These are phyloP conservation scores for Aselliscus stoliczkanus DNA, from an alignment of 2,797 vertebrate genomes.

Conservation along the genomic window DNA sequence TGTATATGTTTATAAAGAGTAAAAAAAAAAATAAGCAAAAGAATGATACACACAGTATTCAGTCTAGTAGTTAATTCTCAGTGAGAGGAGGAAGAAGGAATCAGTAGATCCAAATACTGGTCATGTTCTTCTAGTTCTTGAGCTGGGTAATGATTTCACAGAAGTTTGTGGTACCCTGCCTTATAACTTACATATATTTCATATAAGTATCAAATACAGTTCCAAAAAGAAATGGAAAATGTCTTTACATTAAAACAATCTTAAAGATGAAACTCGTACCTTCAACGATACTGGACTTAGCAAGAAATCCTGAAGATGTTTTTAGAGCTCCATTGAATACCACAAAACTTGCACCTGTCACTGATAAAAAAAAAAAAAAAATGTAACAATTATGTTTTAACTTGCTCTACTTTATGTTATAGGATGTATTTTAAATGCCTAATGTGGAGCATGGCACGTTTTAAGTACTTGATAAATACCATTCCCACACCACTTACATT, in stretches of 20 bases:
- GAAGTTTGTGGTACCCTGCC: neutral
- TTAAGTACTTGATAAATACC: slow-evolving; percentile 9
- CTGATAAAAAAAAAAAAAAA: slow-evolving; percentile 75
- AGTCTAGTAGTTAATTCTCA: neutral
- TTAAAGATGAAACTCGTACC: slow-evolving; percentile 81
- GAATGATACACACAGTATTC: neutral
- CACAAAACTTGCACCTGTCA: slow-evolving; percentile 96
- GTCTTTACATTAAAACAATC: slow-evolving; percentile 36
- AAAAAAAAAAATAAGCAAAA: neutral
- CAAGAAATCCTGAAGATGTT: slow-evolving; percentile 93
- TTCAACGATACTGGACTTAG: slow-evolving; percentile 97
- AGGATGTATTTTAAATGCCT: slow-evolving; percentile 4
- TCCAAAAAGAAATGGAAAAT: slow-evolving; percentile 27
- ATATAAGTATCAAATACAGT: slow-evolving; percentile 4
- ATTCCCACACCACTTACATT: neutral
- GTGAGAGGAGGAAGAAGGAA: neutral
- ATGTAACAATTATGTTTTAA: slow-evolving; percentile 8
- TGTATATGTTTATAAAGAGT: neutral
- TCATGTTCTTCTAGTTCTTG: neutral
- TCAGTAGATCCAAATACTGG: neutral
- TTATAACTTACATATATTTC: neutral
- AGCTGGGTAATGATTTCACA: neutral
- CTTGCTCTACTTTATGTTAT: neutral
- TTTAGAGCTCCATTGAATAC: slow-evolving; percentile 97
- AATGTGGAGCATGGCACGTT: neutral